Conservation (phyloP, 2,797 vertebrate genomes). For the Gymnocypris eckloni region DNA sequence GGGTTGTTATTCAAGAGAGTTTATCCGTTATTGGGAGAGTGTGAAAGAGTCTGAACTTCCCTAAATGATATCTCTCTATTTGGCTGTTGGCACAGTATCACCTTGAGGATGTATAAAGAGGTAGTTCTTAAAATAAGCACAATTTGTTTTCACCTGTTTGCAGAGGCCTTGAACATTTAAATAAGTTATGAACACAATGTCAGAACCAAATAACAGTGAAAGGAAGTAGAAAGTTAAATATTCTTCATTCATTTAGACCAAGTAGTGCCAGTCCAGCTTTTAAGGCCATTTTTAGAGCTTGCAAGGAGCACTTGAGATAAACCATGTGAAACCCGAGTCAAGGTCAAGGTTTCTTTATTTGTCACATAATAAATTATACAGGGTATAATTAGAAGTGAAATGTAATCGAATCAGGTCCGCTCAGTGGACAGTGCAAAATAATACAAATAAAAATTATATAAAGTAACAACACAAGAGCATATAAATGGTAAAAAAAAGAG, state of each 20-base stretch:
- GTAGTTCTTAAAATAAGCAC: background rate
- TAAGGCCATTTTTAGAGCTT: constrained; percentile 40
- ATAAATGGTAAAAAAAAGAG: too few relatives aligned
- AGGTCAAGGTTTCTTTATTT: too few relatives aligned
- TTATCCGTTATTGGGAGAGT: constrained; percentile 38
- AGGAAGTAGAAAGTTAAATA: background rate
- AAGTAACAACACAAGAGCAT: too few relatives aligned
- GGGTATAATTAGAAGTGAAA: too few relatives aligned
- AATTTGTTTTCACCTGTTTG: constrained; percentile 11
- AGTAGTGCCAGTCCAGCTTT: background rate
- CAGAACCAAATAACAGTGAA: constrained; percentile 50
- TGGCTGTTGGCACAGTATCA: background rate
- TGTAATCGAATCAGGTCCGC: too few relatives aligned
- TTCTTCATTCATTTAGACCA: constrained; percentile 45
- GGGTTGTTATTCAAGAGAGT: constrained; percentile 37
- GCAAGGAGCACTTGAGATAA: constrained; percentile 16
- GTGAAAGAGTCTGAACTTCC: constrained; percentile 51
- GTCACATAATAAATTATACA: too few relatives aligned
- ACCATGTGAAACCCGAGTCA: background rate
- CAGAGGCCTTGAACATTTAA: constrained; percentile 19
- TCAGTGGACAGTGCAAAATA: too few relatives aligned
- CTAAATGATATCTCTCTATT: constrained; percentile 36
- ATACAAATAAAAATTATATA: too few relatives aligned
- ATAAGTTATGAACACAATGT: constrained; percentile 25
- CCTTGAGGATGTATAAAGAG: constrained; percentile 12